phyloP scores from a whole-genome alignment of 2,888 invertebrate species.

The Acleris laterana region DNA sequence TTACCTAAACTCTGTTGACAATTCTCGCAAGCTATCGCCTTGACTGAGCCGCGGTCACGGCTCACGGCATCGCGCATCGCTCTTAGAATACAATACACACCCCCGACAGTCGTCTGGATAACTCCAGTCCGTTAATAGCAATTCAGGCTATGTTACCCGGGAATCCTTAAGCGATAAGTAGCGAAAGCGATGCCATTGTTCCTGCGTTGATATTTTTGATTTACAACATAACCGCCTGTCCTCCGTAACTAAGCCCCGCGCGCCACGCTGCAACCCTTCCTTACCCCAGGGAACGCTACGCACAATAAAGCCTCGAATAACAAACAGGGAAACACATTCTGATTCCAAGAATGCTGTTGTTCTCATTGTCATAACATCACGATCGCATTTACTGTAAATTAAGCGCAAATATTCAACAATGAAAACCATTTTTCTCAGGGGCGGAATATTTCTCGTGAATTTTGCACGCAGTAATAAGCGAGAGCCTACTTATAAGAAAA shows the following conservation, averaged over 20 bases:
- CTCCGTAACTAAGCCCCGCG: constrained; percentile 45
- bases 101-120: constrained; percentile 24
- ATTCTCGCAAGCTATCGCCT: constrained; percentile 37
- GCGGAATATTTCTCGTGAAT: constrained; percentile 37
- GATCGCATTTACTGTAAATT: constrained; percentile 36
- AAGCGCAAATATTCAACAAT: constrained; percentile 34
- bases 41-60: constrained; percentile 37
- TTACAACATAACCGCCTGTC: constrained; percentile 48
- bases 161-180: constrained; percentile 31
- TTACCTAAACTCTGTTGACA: constrained; percentile 39
- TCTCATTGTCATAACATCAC: constrained; percentile 40
- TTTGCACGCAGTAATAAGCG: constrained; percentile 38
- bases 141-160: constrained; percentile 25
- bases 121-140: constrained; percentile 30
- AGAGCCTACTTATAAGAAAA: constrained; percentile 42
- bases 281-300: constrained; percentile 42
- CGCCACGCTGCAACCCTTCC: constrained; percentile 47
- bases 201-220: constrained; percentile 49
- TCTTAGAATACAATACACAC: constrained; percentile 17
- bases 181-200: constrained; percentile 44
- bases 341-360: constrained; percentile 45
- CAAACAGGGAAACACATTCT: constrained; percentile 46
- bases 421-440: constrained; percentile 36
- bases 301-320: constrained; percentile 53
- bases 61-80: constrained; percentile 18